Percentiles rank a stretch among this genome's conserved stretches.
These are phyloP conservation scores for Formica exsecta DNA, from an alignment of 1,140 invertebrate species.

Conservation along the genomic window DNA sequence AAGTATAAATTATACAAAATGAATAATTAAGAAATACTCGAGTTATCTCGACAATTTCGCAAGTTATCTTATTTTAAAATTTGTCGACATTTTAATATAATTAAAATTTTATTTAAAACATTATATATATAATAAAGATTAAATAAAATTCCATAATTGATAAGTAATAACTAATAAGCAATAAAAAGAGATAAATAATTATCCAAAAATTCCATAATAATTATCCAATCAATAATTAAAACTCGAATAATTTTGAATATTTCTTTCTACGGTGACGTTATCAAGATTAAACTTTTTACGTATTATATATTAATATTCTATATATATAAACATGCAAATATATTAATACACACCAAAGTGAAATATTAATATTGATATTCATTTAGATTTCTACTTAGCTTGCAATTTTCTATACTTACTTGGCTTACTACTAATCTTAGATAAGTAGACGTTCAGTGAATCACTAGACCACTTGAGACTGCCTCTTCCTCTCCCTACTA, in stretches of 20 bases:
- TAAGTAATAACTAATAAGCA: neutral
- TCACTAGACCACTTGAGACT: conserved; percentile 4
- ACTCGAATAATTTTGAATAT: neutral
- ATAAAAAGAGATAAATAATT: neutral
- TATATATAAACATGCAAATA: neutral
- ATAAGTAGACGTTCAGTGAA: conserved; percentile 22
- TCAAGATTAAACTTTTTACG: neutral
- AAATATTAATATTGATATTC: neutral
- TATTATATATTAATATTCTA: neutral
- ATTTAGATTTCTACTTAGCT: neutral
- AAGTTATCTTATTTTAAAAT: neutral
- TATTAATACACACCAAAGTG: neutral
- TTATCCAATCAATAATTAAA: neutral
- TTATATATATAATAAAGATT: neutral
- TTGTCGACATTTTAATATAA: neutral
- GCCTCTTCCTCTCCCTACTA: neutral
- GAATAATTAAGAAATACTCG: neutral
- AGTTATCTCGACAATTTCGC: neutral
- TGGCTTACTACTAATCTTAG: conserved; percentile 8
- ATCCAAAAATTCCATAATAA: neutral
- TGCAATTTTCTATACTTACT: neutral
- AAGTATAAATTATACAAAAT: neutral
- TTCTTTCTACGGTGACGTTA: no score
- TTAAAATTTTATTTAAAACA: neutral
- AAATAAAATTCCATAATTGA: neutral